phyloP scores from a whole-genome alignment of 2,888 invertebrate genomes.

The Diarsia rubi region DNA sequence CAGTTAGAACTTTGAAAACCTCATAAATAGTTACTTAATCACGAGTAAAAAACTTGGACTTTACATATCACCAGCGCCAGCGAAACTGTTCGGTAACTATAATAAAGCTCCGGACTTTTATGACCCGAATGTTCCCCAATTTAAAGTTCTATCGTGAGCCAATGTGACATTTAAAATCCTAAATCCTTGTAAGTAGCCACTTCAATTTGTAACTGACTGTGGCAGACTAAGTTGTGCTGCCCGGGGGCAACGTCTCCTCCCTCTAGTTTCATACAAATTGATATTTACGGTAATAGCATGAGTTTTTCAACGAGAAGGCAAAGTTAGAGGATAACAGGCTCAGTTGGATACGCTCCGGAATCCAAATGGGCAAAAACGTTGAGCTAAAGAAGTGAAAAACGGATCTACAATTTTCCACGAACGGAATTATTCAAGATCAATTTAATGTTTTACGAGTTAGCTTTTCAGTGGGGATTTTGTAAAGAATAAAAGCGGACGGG shows the following conservation, averaged over 20 bases:
- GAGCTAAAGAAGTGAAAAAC: slow-evolving; percentile 85
- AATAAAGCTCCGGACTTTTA: slow-evolving; percentile 66
- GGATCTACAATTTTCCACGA: slow-evolving; percentile 80
- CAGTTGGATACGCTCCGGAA: slow-evolving; percentile 84
- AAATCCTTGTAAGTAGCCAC: slow-evolving; percentile 82
- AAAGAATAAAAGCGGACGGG: slow-evolving; percentile 65
- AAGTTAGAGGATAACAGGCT: slow-evolving; percentile 88
- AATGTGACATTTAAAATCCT: slow-evolving; percentile 80
- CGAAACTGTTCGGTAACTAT: slow-evolving; percentile 51
- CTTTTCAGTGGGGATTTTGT: slow-evolving; percentile 71
- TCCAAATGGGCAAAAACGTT: slow-evolving; percentile 86
- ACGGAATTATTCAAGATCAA: slow-evolving; percentile 83
- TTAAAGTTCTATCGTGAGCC: slow-evolving; percentile 76
- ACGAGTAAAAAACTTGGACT: slow-evolving; percentile 51
- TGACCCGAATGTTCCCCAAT: slow-evolving; percentile 73
- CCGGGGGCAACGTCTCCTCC: slow-evolving; percentile 80
- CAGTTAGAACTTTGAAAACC: slow-evolving; percentile 43
- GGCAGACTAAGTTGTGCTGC: slow-evolving; percentile 79
- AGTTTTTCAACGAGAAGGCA: slow-evolving; percentile 88
- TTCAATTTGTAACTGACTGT: slow-evolving; percentile 87
- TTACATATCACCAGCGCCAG: slow-evolving; percentile 49
- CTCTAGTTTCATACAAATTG: slow-evolving; percentile 90
- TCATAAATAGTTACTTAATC: slow-evolving; percentile 59
- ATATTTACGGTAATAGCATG: slow-evolving; percentile 90
- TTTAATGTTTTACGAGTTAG: slow-evolving; percentile 81